Base-by-base conservation (phyloP, 2,113 vertebrate genomes). In the Leucoraja erinaceus region DNA sequence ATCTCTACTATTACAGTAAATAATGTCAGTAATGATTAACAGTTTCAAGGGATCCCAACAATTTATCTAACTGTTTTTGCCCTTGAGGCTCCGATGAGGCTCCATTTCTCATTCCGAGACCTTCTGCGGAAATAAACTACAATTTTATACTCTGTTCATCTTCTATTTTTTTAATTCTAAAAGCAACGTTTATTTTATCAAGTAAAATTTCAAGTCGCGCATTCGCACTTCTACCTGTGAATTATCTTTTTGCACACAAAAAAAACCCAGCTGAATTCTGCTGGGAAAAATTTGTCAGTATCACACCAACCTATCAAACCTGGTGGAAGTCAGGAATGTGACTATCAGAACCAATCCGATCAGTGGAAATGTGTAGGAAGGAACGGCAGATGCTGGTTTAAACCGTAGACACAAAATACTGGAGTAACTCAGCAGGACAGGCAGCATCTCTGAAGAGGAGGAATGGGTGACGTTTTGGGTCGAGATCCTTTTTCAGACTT, bases 11-110 rank as follows among this genome's bases (percentile, higher is more conserved):
- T 91, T 90, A 72, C 88, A 91, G 90, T 91, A 91, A 91, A 91
- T 91, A 91, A 91, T 72, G 90, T 91, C 90, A 91, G 90, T 70
- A 54, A 72, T 91, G 90, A 91, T 91, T 91, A 74, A 91, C 90
- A 74, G 90, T 72, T 47, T 72, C 70, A 91, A 91, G 90, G 31
- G 90, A 70, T 91, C 66, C 90, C 66, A 91, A 70, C 90, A 70
- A 91, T 91, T 91, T 91, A 72, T 91, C 66, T 72, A 74, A 91
- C 68, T 72, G 72, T 72, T 25, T 72, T 74, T 66, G 28, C 81
- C n/a, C 83, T 91, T 47, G 90, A 91, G 68, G 68, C 59, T 54
- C 20, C 9, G 47, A 91, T 72, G 38, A 91, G 38, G 38, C 38
- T 47, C 38, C 38, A 72, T 91, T 91, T 91, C 68, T 54, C 20